Base-by-base conservation (phyloP, 2,797 vertebrate species). In the Alosa sapidissima region DNA sequence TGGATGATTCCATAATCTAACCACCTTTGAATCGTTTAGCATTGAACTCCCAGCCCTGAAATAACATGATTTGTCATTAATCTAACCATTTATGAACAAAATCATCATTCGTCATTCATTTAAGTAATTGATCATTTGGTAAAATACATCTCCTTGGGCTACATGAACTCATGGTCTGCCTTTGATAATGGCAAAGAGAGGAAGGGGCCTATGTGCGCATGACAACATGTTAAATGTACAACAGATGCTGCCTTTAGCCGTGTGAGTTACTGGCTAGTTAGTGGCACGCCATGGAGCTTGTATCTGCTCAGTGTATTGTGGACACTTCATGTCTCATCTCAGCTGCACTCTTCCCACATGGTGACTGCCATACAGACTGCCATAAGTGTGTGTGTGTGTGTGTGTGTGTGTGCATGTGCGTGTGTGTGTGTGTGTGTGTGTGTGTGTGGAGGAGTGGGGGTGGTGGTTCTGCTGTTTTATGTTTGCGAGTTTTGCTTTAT, bases 151-250 rank as follows among this genome's bases (percentile, higher is more conserved):
- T 45, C 16, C 8, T 36, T 33, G 45, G 58, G 54, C 58, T 68
- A 33, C 72, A 78, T 88, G 81, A 88, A 85, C 81, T 84, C 87
- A 62, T 72, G 51, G 72, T 81, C 84, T 85, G 83, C 83, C 52
- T 86, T 85, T 87, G 83, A 86, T 82, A 86, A 84, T 2, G 41
- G 49, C 33, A 49, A 21, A 89, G 84, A 83, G 86, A 68, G 62
- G 81, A 62, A 88, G 84, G 87, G 82, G 85, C 89, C 83, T 82
- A 51, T 84, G 51, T 87, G 85, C 88, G 90, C 90, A 89, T 89
- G 91, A 91, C 91, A 92, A 89, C 88, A 85, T 62, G 85, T 14
- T 89, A 92, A 93, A 94, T 93, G 87, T 86, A 36, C 88, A 92
- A 86, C 94, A 94, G 92, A 93, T 94, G 93, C 89, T 85, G 45